Conservation (phyloP, 2,113 vertebrate species). For the Nicator chloris region DNA sequence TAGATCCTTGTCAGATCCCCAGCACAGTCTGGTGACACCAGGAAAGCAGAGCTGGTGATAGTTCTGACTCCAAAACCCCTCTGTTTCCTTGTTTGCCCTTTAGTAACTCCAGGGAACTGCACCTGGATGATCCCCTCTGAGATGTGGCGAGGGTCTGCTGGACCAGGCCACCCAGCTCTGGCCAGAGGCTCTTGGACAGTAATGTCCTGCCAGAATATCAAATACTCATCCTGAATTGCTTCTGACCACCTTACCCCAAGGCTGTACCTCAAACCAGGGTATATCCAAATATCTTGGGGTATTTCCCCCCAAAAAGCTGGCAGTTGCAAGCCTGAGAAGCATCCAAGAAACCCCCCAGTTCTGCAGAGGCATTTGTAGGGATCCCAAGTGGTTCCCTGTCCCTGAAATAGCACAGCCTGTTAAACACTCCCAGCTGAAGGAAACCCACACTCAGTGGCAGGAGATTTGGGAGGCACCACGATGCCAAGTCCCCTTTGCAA, state of each 20-base stretch:
- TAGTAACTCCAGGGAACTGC: neutral
- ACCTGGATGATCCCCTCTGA: rapidly evolving
- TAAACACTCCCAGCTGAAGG: neutral
- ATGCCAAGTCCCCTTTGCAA: neutral
- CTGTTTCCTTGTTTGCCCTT: neutral
- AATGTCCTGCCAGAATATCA: neutral
- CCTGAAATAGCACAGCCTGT: neutral
- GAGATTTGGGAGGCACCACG: neutral
- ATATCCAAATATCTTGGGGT: neutral
- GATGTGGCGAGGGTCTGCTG: rapidly evolving
- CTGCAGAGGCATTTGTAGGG: neutral
- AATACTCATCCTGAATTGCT: neutral
- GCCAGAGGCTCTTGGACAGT: neutral
- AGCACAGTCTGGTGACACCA: neutral
- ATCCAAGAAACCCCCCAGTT: neutral
- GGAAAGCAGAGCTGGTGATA: rapidly evolving
- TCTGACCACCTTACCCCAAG: neutral
- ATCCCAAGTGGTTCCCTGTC: neutral
- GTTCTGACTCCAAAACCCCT: rapidly evolving
- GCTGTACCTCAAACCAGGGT: too few species aligned
- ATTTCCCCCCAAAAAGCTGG: neutral
- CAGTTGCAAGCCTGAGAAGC: neutral
- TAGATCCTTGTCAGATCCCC: neutral
- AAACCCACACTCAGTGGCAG: neutral
- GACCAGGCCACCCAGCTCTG: neutral